phyloP scores from a whole-genome alignment of 1,140 invertebrate genomes.

The Lepidotrigona ventralis region DNA sequence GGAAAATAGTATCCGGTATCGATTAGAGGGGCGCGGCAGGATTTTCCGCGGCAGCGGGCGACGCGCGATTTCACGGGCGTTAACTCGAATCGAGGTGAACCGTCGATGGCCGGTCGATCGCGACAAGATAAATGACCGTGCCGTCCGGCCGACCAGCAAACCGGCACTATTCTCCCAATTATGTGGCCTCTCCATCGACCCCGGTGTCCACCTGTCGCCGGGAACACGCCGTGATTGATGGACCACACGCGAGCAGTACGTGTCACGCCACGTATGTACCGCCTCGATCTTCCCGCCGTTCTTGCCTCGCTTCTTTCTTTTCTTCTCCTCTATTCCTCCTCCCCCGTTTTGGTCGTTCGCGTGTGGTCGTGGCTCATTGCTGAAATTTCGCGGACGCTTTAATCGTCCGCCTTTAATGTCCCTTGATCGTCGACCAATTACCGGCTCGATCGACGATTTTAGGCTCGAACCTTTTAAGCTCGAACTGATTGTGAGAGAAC shows the following conservation, averaged over 20 bases:
- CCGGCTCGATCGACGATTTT: neutral
- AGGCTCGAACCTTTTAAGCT: neutral
- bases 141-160: slow-evolving; percentile 70
- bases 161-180: slow-evolving; percentile 73
- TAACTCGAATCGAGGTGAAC: slow-evolving; percentile 67
- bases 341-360: too few species aligned
- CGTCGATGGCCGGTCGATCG: slow-evolving; percentile 70
- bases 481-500: too few species aligned
- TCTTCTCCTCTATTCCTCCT: neutral
- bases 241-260: slow-evolving; percentile 65
- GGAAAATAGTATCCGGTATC: slow-evolving; percentile 49
- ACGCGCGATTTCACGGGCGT: slow-evolving; percentile 69
- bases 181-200: slow-evolving; percentile 72
- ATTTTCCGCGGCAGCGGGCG: slow-evolving; percentile 65
- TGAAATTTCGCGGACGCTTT: slow-evolving; percentile 37
- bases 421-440: neutral
- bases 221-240: slow-evolving; percentile 69
- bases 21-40: slow-evolving; percentile 35
- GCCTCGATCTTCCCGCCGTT: neutral
- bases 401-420: slow-evolving; percentile 22
- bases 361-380: too few species aligned
- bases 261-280: slow-evolving; percentile 35
- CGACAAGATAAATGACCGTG: slow-evolving; percentile 71
- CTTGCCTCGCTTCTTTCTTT: neutral
- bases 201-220: slow-evolving; percentile 72